Percentiles rank a stretch among this genome's conserved stretches.
Conservation (phyloP, 2,797 vertebrate species). For the Serranus cabrilla region DNA sequence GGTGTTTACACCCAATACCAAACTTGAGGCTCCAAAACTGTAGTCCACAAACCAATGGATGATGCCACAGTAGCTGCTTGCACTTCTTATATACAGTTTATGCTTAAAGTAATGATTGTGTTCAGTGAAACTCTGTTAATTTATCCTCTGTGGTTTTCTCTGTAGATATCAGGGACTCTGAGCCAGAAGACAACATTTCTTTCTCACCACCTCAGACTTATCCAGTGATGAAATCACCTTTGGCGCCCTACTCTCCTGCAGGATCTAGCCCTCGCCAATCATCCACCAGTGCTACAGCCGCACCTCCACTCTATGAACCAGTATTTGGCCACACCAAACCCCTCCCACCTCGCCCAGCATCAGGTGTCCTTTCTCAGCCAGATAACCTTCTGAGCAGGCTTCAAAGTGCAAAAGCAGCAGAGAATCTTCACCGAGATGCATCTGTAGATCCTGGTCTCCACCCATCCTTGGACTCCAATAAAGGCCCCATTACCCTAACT, state of each 20-base stretch:
- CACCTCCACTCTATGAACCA: not conserved
- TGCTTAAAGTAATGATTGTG: not conserved
- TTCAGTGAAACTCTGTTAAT: not conserved
- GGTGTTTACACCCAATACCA: too few relatives aligned
- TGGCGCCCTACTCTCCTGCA: conserved; percentile 9
- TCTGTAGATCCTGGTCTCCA: conserved; percentile 7
- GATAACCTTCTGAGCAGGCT: conserved; percentile 10
- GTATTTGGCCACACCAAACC: conserved; percentile 14
- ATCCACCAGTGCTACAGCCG: not conserved
- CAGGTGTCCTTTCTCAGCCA: not conserved
- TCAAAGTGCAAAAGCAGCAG: not conserved
- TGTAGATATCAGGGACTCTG: conserved; percentile 47
- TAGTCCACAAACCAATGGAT: too few relatives aligned
- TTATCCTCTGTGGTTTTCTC: conserved; percentile 35
- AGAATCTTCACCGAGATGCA: not conserved
- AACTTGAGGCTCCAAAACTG: too few relatives aligned
- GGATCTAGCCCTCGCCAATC: conserved; percentile 4
- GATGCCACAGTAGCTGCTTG: too few relatives aligned
- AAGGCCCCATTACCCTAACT: not conserved
- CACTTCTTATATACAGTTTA: too few relatives aligned
- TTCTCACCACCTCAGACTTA: conserved; percentile 44
- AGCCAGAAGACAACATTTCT: conserved; percentile 30
- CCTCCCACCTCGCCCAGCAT: not conserved
- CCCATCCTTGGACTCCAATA: conserved; percentile 22
- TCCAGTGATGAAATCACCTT: conserved; percentile 21